Conservation (phyloP, 1,140 invertebrate species). For the Zaprionus lachaisei region DNA sequence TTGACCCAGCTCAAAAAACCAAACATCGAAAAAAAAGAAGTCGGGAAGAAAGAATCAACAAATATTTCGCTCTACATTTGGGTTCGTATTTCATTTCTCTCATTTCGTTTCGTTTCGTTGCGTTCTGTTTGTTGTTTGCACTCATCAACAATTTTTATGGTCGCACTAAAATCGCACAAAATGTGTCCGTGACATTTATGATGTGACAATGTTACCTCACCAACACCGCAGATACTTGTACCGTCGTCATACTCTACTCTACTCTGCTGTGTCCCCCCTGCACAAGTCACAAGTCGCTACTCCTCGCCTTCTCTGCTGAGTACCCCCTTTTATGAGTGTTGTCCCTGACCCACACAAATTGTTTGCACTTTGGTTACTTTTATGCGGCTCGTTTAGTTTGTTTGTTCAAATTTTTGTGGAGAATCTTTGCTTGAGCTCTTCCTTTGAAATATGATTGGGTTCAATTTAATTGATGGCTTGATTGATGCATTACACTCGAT, state of each 20-base stretch:
- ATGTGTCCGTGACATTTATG: constrained; percentile 81
- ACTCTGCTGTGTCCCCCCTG: not conserved
- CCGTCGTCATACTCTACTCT: not conserved
- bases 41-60: not conserved
- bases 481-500: constrained; percentile 42
- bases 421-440: constrained; percentile 7
- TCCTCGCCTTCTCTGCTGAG: not conserved
- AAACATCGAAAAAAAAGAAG: constrained; percentile 6
- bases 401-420: constrained; percentile 52
- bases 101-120: constrained; percentile 29
- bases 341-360: constrained; percentile 46
- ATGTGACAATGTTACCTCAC: constrained; percentile 73
- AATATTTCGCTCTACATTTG: constrained; percentile 38
- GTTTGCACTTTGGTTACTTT: constrained; percentile 67
- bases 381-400: constrained; percentile 62
- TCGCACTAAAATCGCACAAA: constrained; percentile 65
- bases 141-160: constrained; percentile 71
- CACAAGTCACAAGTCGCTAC: not conserved
- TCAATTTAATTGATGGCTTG: constrained; percentile 60
- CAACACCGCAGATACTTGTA: constrained; percentile 11
- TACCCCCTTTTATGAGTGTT: not conserved
- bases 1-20: constrained; percentile 66
- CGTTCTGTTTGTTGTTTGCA: constrained; percentile 71
- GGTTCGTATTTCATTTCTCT: constrained; percentile 28
- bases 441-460: constrained; percentile 52